A percentile compares a stretch with the other conserved stretches of the same genome.
Conservation (phyloP, 2,113 vertebrate species). For the Litocranius walleri region DNA sequence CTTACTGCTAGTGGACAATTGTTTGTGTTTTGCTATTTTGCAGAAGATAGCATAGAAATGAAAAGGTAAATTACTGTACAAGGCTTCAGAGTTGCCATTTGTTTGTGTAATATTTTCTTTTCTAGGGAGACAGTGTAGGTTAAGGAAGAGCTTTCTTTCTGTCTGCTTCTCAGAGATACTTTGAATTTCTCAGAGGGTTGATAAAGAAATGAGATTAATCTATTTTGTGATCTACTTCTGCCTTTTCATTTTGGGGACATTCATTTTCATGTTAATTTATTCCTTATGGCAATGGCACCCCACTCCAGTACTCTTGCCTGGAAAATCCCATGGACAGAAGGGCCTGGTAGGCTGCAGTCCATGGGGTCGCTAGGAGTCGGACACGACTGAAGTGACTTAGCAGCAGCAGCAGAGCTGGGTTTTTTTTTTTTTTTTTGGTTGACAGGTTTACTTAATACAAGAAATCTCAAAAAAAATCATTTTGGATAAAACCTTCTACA, state of each 20-base stretch:
- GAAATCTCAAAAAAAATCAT: neutral
- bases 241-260: neutral
- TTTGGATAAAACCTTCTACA: neutral
- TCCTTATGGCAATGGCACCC: neutral
- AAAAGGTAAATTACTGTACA: neutral
- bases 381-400: too few species aligned
- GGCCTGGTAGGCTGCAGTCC: too few species aligned
- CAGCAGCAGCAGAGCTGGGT: too few species aligned
- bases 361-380: too few species aligned
- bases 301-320: too few species aligned
- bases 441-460: neutral
- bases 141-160: neutral
- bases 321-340: too few species aligned
- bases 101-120: neutral
- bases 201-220: neutral
- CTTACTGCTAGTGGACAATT: neutral
- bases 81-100: neutral
- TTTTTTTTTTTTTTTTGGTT: neutral
- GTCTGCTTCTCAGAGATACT: neutral
- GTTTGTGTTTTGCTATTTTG: neutral
- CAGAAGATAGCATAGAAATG: neutral
- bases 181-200: conserved; percentile 21
- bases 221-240: conserved; percentile 21
- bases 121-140: neutral
- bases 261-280: neutral